Evolutionary conservation across 1,140 invertebrate species (phyloP).

Genomic region (Drosophila varians): DNA sequence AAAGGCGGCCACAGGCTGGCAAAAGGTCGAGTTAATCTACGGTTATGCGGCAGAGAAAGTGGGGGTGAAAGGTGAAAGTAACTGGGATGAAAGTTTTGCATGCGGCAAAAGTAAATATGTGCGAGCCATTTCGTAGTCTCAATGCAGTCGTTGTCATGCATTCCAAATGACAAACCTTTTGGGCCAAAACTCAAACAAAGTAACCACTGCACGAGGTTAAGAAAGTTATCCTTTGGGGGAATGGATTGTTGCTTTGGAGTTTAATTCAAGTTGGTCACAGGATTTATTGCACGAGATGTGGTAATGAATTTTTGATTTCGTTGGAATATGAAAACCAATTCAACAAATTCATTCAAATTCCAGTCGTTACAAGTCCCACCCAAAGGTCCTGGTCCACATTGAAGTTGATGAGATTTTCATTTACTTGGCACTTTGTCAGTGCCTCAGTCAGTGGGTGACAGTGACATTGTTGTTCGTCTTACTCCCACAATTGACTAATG

Average conservation of each 20-base stretch:
- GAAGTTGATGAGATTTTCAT: slow-evolving; percentile 47
- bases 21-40: slow-evolving; percentile 70
- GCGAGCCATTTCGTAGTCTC: not conserved
- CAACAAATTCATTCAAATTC: too few relatives aligned
- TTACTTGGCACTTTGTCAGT: slow-evolving; percentile 29
- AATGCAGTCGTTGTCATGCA: slow-evolving; percentile 30
- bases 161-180: slow-evolving; percentile 26
- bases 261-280: slow-evolving; percentile 19
- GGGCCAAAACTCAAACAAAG: slow-evolving; percentile 2
- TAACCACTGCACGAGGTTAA: not conserved
- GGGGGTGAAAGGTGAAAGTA: not conserved
- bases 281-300: too few relatives aligned
- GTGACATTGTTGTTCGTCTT: slow-evolving; percentile 1
- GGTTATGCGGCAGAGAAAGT: slow-evolving; percentile 26
- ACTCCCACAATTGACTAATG: slow-evolving; percentile 43
- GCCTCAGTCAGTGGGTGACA: slow-evolving; percentile 4
- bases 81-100: slow-evolving; percentile 3
- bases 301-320: not conserved
- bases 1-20: slow-evolving; percentile 30
- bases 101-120: not conserved
- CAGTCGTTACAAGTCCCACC: too few relatives aligned
- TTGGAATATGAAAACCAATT: too few relatives aligned
- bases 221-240: slow-evolving; percentile 3
- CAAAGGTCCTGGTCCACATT: not conserved
- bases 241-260: not conserved